Evolutionary conservation across 2,888 invertebrate species (phyloP).

Genomic region (Cryptosula pallasiana): DNA sequence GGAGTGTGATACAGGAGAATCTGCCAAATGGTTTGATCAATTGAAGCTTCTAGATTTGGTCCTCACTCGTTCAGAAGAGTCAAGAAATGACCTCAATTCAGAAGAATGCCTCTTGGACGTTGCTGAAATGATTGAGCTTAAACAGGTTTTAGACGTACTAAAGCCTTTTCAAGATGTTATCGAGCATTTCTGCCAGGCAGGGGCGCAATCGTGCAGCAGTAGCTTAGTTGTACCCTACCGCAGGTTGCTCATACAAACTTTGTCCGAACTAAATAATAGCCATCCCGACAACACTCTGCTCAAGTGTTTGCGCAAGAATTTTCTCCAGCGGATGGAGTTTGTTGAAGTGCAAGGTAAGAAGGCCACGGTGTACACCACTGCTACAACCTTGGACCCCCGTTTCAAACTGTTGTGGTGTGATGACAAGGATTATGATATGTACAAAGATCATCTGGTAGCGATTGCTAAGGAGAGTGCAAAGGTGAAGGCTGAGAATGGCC

Average conservation of each 20-base stretch:
- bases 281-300: background rate
- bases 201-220: background rate
- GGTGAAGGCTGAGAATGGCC: background rate
- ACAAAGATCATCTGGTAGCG: conserved; percentile 1
- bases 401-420: conserved; percentile 15
- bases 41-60: background rate
- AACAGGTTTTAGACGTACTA: background rate
- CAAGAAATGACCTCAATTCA: background rate
- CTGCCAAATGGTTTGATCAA: background rate
- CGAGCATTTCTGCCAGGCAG: background rate
- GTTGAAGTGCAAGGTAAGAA: background rate
- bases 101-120: background rate
- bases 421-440: background rate
- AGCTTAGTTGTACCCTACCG: conserved; percentile 15
- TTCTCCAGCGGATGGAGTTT: background rate
- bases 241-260: background rate
- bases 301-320: background rate
- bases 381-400: background rate
- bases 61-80: background rate
- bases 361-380: background rate
- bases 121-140: background rate
- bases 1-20: background rate
- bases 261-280: background rate
- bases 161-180: conserved; percentile 11
- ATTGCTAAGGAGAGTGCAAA: background rate